These are phyloP conservation scores for Hemiscyllium ocellatum DNA, from an alignment of 2,113 vertebrate genomes.

Conservation along the genomic window DNA sequence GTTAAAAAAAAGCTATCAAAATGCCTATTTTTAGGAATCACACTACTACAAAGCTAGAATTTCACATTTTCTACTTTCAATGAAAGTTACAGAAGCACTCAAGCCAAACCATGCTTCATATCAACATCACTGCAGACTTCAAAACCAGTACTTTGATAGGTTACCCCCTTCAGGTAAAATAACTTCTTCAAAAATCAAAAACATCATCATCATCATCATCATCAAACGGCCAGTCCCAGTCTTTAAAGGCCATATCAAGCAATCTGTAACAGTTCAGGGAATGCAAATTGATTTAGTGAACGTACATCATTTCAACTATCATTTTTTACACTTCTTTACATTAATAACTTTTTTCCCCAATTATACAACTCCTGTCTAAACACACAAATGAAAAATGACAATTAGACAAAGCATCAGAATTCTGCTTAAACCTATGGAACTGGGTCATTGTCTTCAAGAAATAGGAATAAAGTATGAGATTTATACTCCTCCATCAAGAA, in stretches of 20 bases:
- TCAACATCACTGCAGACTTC: conserved; percentile 20
- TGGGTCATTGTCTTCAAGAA: neutral
- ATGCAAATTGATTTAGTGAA: conserved; percentile 49
- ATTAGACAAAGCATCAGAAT: neutral
- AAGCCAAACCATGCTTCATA: conserved; percentile 26
- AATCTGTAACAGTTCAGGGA: conserved; percentile 74
- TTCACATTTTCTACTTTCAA: neutral
- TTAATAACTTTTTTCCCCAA: neutral
- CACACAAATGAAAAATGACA: neutral
- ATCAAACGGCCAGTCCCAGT: conserved; percentile 93
- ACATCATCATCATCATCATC: conserved; percentile 83
- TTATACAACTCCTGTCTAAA: neutral
- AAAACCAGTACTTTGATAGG: conserved; percentile 16
- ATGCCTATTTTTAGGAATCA: neutral
- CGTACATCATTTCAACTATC: neutral
- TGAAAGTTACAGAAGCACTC: neutral
- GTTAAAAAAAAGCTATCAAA: neutral
- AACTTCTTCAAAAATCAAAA: conserved; percentile 88
- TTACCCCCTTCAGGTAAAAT: conserved; percentile 38
- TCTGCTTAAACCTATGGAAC: neutral
- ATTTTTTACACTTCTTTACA: conserved; percentile 8
- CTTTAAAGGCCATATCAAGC: conserved; percentile 82
- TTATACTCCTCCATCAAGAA: neutral
- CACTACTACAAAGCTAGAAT: neutral
- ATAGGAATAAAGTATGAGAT: neutral